phyloP scores from a whole-genome alignment of 1,140 invertebrate species.

The Drosophila mayri region DNA sequence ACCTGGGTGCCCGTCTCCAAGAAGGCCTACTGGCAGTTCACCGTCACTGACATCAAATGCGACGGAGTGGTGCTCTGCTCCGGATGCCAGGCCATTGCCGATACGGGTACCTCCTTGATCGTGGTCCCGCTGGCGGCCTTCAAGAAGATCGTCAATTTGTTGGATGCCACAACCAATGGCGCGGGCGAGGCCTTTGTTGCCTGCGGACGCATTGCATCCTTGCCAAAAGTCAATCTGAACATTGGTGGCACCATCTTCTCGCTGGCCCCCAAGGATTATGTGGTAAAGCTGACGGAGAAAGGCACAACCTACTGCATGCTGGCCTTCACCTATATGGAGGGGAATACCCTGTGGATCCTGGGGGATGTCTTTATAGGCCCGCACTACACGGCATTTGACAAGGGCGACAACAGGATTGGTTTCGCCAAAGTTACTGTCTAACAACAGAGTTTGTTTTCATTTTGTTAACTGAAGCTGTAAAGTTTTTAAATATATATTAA shows the following conservation, averaged over 20 bases:
- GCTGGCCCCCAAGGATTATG: conserved; percentile 92
- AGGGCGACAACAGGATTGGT: conserved; percentile 94
- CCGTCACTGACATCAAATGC: conserved; percentile 50
- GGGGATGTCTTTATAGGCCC: conserved; percentile 98
- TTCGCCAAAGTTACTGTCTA: conserved; percentile 89
- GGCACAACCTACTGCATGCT: conserved; percentile 91
- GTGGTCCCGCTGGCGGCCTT: conserved; percentile 95
- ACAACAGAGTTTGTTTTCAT: not conserved
- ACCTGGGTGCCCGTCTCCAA: conserved; percentile 75
- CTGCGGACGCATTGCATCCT: conserved; percentile 88
- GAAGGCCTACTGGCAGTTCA: conserved; percentile 83
- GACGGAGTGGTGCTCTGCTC: conserved; percentile 78
- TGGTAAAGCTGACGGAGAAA: conserved; percentile 92
- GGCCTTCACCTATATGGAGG: conserved; percentile 76
- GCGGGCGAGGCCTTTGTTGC: conserved; percentile 92
- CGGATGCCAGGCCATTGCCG: conserved; percentile 97
- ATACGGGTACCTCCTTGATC: conserved; percentile 98
- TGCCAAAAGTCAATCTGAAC: conserved; percentile 92
- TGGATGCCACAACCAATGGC: conserved; percentile 85
- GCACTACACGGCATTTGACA: conserved; percentile 98
- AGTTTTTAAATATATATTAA: not conserved
- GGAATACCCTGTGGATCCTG: conserved; percentile 96
- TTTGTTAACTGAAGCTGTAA: not conserved
- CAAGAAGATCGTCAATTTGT: conserved; percentile 88
- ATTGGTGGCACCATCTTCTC: conserved; percentile 92